Evolutionary conservation across 2,113 vertebrate genomes (phyloP).

Genomic region (Climacteris rufus): DNA sequence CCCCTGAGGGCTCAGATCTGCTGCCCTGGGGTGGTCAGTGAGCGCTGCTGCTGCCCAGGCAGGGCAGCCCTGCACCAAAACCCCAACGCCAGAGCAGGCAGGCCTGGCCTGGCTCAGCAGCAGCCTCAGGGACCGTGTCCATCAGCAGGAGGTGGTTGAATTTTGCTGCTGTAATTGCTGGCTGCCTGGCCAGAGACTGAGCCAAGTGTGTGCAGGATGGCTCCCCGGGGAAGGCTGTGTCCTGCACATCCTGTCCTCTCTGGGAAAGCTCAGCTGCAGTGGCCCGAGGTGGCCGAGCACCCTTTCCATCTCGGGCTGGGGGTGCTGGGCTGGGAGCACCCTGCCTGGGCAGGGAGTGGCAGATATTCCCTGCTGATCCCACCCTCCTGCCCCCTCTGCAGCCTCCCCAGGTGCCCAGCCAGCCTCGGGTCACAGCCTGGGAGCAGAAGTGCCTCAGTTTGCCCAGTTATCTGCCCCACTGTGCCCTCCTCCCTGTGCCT

Average conservation of each 20-base stretch:
- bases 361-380: not conserved
- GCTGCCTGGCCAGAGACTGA: fast-evolving
- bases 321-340: not conserved
- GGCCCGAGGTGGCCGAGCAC: not conserved
- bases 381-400: not conserved
- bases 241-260: not conserved
- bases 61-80: not conserved
- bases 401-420: not conserved
- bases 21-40: not conserved
- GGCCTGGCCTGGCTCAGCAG: not conserved
- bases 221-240: not conserved
- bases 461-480: not conserved
- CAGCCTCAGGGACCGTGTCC: fast-evolving
- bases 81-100: not conserved
- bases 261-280: not conserved
- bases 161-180: not conserved
- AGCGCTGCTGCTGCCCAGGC: not conserved
- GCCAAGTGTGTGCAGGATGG: not conserved
- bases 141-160: not conserved
- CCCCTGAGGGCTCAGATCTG: fast-evolving
- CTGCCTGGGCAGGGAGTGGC: not conserved
- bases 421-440: not conserved
- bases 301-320: not conserved
- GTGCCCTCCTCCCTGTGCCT: not conserved
- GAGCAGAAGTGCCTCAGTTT: not conserved